A percentile compares a stretch with the other conserved stretches of the same genome.
Evolutionary conservation across 2,113 vertebrate species (phyloP).

Genomic region (Boleophthalmus pectinirostris): DNA sequence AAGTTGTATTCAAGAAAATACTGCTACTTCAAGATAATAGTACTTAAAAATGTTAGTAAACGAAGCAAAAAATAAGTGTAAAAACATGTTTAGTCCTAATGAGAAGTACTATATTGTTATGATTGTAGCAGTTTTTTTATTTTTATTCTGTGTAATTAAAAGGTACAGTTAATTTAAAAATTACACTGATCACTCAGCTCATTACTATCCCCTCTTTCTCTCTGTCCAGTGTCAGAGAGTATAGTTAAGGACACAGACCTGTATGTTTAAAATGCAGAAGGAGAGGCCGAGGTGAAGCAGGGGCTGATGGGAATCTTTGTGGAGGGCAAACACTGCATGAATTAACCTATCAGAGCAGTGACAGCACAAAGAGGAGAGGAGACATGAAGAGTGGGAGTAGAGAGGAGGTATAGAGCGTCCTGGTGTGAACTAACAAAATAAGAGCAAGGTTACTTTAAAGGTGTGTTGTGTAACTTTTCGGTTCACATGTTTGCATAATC

Average conservation of each 20-base stretch:
- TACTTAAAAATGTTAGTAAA: too few relatives aligned
- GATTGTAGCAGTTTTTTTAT: too few relatives aligned
- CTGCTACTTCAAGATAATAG: too few relatives aligned
- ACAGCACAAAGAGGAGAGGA: slow-evolving; percentile 40
- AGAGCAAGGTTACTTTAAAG: neutral
- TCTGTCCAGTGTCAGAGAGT: slow-evolving; percentile 12
- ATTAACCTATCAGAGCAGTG: slow-evolving; percentile 59
- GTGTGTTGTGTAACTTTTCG: neutral
- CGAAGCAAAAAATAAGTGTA: too few relatives aligned
- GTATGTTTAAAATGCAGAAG: slow-evolving; percentile 66
- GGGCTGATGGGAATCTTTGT: slow-evolving; percentile 62
- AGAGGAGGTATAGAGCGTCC: neutral
- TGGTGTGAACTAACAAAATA: neutral
- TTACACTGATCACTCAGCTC: neutral
- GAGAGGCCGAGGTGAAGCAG: slow-evolving; percentile 46
- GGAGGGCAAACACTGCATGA: slow-evolving; percentile 64
- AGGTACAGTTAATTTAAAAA: neutral
- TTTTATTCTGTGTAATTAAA: too few relatives aligned
- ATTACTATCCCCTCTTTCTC: slow-evolving; percentile 28
- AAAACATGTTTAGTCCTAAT: too few relatives aligned
- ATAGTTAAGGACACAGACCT: slow-evolving; percentile 62
- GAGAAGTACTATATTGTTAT: too few relatives aligned
- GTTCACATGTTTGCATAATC: too few relatives aligned
- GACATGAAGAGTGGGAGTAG: neutral
- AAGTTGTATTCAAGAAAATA: too few relatives aligned